A percentile compares a stretch with the other conserved stretches of the same genome.
Conservation (phyloP, 2,797 vertebrate species). For the Xenopus petersii region DNA sequence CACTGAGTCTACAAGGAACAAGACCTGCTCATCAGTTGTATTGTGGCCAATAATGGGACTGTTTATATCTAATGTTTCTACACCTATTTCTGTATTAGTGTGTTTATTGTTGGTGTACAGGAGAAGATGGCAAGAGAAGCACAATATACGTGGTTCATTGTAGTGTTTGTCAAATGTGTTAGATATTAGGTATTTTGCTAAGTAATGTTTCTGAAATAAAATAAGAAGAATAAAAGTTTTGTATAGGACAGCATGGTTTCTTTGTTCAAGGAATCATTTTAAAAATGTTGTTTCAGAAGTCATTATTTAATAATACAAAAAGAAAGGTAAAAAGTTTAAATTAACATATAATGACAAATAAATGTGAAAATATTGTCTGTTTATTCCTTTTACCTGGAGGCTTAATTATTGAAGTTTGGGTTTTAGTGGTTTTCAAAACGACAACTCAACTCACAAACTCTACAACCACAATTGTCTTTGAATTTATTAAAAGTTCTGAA, state of each 20-base stretch:
- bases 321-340: no score
- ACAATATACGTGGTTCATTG: slow-evolving; percentile 41
- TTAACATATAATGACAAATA: no score
- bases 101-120: slow-evolving; percentile 34
- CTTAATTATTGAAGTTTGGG: no score
- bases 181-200: slow-evolving; percentile 42
- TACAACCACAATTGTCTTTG: no score
- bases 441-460: no score
- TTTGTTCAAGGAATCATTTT: neutral
- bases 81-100: slow-evolving; percentile 11
- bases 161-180: slow-evolving; percentile 37
- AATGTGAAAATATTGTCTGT: no score
- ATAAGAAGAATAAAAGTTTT: slow-evolving; percentile 38
- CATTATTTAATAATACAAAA: no score
- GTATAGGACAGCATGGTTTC: slow-evolving; percentile 2
- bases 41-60: slow-evolving; percentile 54
- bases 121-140: slow-evolving; percentile 32
- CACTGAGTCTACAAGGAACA: slow-evolving; percentile 27
- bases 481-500: no score
- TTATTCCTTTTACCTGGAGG: no score
- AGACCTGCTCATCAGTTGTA: slow-evolving; percentile 50
- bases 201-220: slow-evolving; percentile 28
- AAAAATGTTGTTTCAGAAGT: neutral
- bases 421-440: no score
- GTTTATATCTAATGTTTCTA: slow-evolving; percentile 52